These are phyloP conservation scores for Zhuqinia jingwanae DNA, from an alignment of 2,888 invertebrate species.

Conservation along the genomic window DNA sequence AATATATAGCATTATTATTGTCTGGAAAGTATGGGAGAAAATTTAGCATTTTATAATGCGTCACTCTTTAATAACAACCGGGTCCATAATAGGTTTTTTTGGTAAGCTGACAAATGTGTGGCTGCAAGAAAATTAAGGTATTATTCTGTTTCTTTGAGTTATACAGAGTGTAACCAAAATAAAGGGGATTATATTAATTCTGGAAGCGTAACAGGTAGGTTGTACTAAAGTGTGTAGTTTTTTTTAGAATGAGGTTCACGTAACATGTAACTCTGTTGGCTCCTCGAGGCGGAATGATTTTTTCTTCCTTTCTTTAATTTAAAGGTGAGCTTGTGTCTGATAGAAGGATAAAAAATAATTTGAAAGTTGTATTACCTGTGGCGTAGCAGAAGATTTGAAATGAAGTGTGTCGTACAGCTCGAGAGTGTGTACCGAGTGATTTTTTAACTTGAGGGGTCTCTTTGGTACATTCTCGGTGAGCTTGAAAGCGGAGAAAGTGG, in stretches of 20 bases:
- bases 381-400: slow-evolving; percentile 67
- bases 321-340: neutral
- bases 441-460: slow-evolving; percentile 77
- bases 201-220: neutral
- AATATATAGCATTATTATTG: neutral
- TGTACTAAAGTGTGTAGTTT: neutral
- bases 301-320: neutral
- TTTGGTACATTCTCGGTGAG: slow-evolving; percentile 59
- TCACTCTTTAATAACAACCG: too few relatives aligned
- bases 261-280: neutral
- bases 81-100: too few relatives aligned
- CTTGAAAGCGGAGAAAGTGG: slow-evolving; percentile 69
- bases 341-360: neutral
- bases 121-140: too few relatives aligned
- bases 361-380: slow-evolving; percentile 60
- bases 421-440: slow-evolving; percentile 74
- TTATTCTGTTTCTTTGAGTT: too few relatives aligned
- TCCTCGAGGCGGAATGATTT: neutral
- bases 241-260: neutral
- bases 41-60: too few relatives aligned
- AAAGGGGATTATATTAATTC: too few relatives aligned
- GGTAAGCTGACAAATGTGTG: too few relatives aligned
- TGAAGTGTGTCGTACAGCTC: slow-evolving; percentile 79
- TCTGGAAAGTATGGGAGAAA: neutral
- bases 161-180: neutral